phyloP scores from a whole-genome alignment of 2,888 invertebrate genomes.

The Hypomecis atomaria region DNA sequence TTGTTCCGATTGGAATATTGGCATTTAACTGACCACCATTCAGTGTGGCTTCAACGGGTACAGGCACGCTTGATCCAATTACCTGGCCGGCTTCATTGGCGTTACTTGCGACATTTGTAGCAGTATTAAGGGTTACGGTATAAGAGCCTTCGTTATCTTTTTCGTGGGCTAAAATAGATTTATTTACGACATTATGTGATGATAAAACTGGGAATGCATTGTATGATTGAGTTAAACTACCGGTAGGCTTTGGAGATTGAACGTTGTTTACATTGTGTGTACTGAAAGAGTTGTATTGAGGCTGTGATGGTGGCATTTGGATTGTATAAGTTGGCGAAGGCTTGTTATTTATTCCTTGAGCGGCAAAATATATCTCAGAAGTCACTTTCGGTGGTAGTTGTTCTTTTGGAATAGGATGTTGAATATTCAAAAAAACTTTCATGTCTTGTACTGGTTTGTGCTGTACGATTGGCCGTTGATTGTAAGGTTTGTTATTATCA shows the following conservation, averaged over 20 bases:
- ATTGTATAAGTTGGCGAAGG: conserved; percentile 74
- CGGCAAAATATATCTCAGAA: conserved; percentile 80
- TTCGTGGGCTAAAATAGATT: conserved; percentile 54
- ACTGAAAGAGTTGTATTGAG: conserved; percentile 52
- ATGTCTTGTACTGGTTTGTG: conserved; percentile 78
- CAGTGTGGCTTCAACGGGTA: conserved; percentile 61
- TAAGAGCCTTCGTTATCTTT: conserved; percentile 65
- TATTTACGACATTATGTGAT: conserved; percentile 58
- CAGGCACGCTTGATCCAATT: conserved; percentile 71
- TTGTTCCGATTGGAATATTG: conserved; percentile 79
- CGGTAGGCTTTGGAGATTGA: conserved; percentile 37
- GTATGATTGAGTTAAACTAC: conserved; percentile 44
- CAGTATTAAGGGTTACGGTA: conserved; percentile 71
- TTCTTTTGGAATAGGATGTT: conserved; percentile 73
- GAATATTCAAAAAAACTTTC: conserved; percentile 77
- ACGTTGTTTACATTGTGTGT: conserved; percentile 43
- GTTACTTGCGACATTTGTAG: conserved; percentile 68
- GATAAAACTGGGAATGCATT: conserved; percentile 55
- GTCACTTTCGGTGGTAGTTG: conserved; percentile 76
- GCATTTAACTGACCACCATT: conserved; percentile 68
- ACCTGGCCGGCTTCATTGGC: conserved; percentile 61
- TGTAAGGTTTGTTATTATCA: conserved; percentile 65
- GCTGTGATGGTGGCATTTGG: conserved; percentile 64
- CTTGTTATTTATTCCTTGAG: conserved; percentile 70
- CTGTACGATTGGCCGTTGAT: conserved; percentile 71